Conservation (phyloP, 2,797 vertebrate genomes). For the Buphagus erythrorhynchus region DNA sequence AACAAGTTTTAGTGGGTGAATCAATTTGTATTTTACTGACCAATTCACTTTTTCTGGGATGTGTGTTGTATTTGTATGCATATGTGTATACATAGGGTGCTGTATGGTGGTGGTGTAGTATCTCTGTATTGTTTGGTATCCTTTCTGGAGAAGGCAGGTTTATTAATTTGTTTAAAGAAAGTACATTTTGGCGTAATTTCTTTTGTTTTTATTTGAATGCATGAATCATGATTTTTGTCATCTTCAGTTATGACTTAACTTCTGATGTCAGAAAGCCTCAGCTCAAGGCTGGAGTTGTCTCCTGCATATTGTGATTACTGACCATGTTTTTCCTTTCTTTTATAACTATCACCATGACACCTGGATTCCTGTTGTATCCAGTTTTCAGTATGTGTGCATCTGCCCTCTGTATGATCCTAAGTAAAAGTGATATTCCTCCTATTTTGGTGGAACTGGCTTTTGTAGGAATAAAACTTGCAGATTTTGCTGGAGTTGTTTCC, state of each 20-base stretch:
- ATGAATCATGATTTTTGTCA: background rate
- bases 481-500: background rate
- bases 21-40: background rate
- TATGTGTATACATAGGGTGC: background rate
- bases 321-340: background rate
- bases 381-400: background rate
- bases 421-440: background rate
- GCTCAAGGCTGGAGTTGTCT: background rate
- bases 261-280: background rate
- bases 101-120: background rate
- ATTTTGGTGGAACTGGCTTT: background rate
- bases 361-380: background rate
- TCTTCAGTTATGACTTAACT: background rate
- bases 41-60: background rate
- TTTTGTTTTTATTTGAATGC: background rate
- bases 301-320: background rate
- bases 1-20: background rate
- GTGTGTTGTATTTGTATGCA: rapidly evolving
- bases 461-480: background rate
- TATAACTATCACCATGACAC: background rate
- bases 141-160: background rate
- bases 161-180: background rate
- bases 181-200: background rate
- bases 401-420: background rate
- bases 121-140: background rate